A percentile compares a stretch with the other conserved stretches of the same genome.
Conservation (phyloP, 2,888 invertebrate genomes). For the Lapara coniferarum region DNA sequence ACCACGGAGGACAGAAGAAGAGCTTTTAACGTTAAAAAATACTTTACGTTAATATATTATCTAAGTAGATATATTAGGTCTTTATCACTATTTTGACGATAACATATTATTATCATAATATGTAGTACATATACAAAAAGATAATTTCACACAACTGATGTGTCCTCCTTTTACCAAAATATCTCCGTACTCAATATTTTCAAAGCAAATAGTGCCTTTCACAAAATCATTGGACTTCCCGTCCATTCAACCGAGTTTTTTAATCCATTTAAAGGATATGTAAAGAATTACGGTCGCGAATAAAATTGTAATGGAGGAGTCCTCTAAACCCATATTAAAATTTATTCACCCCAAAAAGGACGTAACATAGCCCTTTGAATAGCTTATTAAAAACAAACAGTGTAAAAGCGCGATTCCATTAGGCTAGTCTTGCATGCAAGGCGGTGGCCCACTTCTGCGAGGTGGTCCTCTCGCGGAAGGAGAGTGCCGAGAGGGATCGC, state of each 20-base stretch:
- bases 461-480: too few relatives aligned
- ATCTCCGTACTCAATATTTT: neutral
- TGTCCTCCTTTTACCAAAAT: neutral
- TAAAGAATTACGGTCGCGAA: constrained; percentile 3
- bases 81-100: neutral
- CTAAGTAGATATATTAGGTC: too few relatives aligned
- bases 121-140: neutral
- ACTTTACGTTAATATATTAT: too few relatives aligned
- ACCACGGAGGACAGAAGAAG: too few relatives aligned
- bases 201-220: constrained; percentile 3
- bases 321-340: neutral
- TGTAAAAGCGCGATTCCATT: too few relatives aligned
- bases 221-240: constrained; percentile 1
- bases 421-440: too few relatives aligned
- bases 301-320: constrained; percentile 9
- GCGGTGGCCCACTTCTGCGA: too few relatives aligned
- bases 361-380: neutral
- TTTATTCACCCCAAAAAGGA: neutral
- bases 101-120: neutral
- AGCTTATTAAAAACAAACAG: too few relatives aligned
- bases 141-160: neutral
- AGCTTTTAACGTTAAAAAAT: too few relatives aligned
- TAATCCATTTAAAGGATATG: neutral
- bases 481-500: too few relatives aligned
- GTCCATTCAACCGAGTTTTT: neutral